phyloP scores from a whole-genome alignment of 2,888 invertebrate species.

The Chrysina gloriosa region DNA sequence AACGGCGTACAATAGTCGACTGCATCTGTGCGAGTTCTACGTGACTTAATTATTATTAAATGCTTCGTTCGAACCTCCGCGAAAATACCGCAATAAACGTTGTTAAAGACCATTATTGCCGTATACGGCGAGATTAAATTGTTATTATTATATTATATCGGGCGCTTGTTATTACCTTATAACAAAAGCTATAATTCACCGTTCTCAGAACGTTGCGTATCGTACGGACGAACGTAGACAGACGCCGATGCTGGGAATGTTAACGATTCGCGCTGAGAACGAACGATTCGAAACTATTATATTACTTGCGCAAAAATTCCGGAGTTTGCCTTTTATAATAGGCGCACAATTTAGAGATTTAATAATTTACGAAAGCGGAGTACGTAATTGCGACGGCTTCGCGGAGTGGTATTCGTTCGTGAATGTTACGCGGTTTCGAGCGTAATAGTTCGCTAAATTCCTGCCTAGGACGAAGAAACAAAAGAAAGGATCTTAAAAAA shows the following conservation, averaged over 20 bases:
- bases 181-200: background rate
- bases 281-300: conserved; percentile 2
- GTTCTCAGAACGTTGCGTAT: background rate
- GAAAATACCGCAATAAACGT: background rate
- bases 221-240: background rate
- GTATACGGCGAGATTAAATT: background rate
- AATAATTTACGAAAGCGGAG: conserved; percentile 14
- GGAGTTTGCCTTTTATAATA: conserved; percentile 14
- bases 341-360: conserved; percentile 22
- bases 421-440: too few relatives aligned
- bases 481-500: too few relatives aligned
- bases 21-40: too few relatives aligned
- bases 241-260: conserved; percentile 13
- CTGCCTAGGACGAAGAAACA: too few relatives aligned
- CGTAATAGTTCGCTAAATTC: too few relatives aligned
- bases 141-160: background rate
- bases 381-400: background rate
- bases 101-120: background rate
- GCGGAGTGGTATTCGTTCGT: background rate
- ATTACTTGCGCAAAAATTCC: conserved; percentile 20
- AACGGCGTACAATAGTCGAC: too few relatives aligned
- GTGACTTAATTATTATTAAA: too few relatives aligned
- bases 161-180: background rate
- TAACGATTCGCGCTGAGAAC: conserved; percentile 21
- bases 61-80: too few relatives aligned